Conservation (phyloP, 2,113 vertebrate species). For the Panurus biarmicus region DNA sequence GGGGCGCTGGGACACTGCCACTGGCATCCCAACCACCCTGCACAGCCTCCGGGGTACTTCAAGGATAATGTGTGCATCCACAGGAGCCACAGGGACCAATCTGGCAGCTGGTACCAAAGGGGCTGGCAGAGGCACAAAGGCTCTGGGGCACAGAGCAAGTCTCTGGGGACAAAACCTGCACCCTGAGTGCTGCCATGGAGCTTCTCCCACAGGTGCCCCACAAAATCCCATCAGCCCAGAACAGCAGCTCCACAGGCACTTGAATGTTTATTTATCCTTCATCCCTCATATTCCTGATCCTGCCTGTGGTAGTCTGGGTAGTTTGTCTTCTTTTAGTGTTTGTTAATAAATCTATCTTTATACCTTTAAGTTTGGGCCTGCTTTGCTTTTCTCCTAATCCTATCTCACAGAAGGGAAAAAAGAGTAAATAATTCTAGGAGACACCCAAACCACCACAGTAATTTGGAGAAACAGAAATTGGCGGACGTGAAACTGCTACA, state of each 20-base stretch:
- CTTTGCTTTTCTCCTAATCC: too few relatives aligned
- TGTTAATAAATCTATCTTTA: too few relatives aligned
- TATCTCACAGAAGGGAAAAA: too few relatives aligned
- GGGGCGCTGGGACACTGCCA: not conserved
- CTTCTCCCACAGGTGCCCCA: not conserved
- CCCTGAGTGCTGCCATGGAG: fast-evolving
- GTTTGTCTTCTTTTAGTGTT: too few relatives aligned
- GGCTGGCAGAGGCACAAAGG: not conserved
- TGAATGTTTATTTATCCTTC: not conserved
- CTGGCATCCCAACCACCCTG: not conserved
- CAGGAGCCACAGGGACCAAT: not conserved
- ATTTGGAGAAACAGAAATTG: too few relatives aligned
- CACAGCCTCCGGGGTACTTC: not conserved
- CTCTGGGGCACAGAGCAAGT: not conserved
- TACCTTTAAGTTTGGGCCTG: too few relatives aligned
- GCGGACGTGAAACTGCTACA: too few relatives aligned
- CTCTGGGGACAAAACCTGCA: not conserved
- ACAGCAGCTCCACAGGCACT: not conserved
- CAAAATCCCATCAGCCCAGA: not conserved
- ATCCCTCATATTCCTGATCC: not conserved
- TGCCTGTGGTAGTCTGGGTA: too few relatives aligned
- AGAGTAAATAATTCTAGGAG: too few relatives aligned
- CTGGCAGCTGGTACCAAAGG: not conserved
- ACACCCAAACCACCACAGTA: too few relatives aligned
- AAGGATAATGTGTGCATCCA: not conserved